Base-by-base conservation (phyloP, 2,888 invertebrate genomes). In the Drosophila siamana region DNA sequence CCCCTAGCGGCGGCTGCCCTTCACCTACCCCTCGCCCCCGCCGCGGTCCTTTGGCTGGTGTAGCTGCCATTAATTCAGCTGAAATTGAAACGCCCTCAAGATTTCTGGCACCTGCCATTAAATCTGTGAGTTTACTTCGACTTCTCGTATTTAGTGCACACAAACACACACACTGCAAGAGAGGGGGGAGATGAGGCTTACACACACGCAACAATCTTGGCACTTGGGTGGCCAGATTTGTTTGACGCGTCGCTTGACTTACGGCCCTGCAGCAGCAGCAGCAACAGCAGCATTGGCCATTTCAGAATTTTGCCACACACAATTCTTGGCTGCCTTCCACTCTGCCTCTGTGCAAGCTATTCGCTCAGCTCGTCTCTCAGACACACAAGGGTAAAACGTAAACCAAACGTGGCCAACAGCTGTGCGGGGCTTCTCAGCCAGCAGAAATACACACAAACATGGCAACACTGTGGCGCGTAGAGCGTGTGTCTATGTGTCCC, bases 401-500 rank as follows among this genome's bases (percentile, higher is more conserved):
- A 74, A 57, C 64, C 69, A 74, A 75, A 74, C 63, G 61, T 76
- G 66, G 74, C 68, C 68, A 71, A 74, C 86, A 88, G 75, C 81
- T 84, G 81, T 80, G 87, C 69, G 68, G 80, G 88, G 82, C 89
- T 83, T 83, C 83, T 46, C 54, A 28, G 60, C 59, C 30, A 36
- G 50, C 47, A 33, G 16, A 59, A 40, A 64, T 30, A 44, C 50
- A 47, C 2, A 54, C 54, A 13, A 43, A 22, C 28, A 24, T 16
- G 19, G 33, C 46, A 11, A 41, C 8, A 24, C 15, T 15, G 4
- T 24, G 8, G 13, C 11, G 15, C 30, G 24, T 47, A 71, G 36
- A 63, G 36, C 38, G 46, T 59, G 51, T 46, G 52, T 73, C 77
- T 78, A 72, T 90, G 89, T 78, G 89, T 79, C 81, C 89, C 89